A percentile compares a stretch with the other conserved stretches of the same genome.
phyloP scores from a whole-genome alignment of 2,113 vertebrate species.

The Rousettus leschenaultii region DNA sequence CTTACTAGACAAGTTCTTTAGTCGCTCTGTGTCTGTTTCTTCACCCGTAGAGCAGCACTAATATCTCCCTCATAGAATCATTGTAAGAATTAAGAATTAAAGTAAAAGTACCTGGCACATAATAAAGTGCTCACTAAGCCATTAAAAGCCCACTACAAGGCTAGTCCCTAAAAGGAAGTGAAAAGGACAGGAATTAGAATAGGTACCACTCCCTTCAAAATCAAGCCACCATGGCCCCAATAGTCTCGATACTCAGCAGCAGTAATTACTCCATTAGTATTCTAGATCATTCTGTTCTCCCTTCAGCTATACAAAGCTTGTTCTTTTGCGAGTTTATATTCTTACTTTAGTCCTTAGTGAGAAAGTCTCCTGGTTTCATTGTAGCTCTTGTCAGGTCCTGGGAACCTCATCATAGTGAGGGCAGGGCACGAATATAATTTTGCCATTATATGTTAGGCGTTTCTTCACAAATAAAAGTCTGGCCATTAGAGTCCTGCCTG shows the following conservation, averaged over 20 bases:
- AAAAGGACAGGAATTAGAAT: background rate
- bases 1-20: background rate
- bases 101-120: background rate
- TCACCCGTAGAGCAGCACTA: background rate
- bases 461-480: background rate
- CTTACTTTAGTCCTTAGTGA: background rate
- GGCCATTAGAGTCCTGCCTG: background rate
- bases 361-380: background rate
- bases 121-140: background rate
- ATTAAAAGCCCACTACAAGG: slow-evolving; percentile 3
- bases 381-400: background rate
- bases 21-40: background rate
- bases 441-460: background rate
- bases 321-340: background rate
- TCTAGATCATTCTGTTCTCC: background rate
- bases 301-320: background rate
- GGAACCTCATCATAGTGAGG: background rate
- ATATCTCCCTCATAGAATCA: background rate
- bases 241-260: background rate
- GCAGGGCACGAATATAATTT: background rate
- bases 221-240: background rate
- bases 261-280: background rate
- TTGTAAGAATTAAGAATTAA: background rate
- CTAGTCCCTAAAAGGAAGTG: background rate
- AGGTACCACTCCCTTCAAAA: background rate